phyloP scores from a whole-genome alignment of 1,140 invertebrate genomes.

The Portunus trituberculatus region DNA sequence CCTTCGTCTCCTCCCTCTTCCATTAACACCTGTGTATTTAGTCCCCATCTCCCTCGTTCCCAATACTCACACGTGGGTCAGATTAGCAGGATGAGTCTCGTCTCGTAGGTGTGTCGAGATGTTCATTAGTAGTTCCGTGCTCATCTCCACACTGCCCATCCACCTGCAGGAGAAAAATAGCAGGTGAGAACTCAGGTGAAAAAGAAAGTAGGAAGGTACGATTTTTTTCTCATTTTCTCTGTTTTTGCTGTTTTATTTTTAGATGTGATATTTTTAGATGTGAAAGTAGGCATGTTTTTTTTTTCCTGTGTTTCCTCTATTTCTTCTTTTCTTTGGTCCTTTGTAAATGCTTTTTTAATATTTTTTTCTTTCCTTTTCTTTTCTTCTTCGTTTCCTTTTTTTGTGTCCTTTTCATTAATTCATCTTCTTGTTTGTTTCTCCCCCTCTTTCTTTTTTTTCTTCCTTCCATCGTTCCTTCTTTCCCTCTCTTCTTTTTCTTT shows the following conservation, averaged over 20 bases:
- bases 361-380: not conserved
- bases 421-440: not conserved
- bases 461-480: not conserved
- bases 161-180: not conserved
- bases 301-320: not conserved
- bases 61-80: constrained; percentile 46
- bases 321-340: not conserved
- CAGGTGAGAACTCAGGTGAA: not conserved
- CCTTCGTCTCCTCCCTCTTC: not conserved
- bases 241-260: no score
- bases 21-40: no score
- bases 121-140: not conserved
- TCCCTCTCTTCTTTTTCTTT: not conserved
- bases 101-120: not conserved
- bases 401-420: not conserved
- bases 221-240: not conserved
- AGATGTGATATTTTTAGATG: no score
- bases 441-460: not conserved
- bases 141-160: constrained; percentile 13
- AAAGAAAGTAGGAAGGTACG: no score
- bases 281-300: no score
- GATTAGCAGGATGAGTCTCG: not conserved
- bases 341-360: not conserved
- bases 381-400: not conserved
- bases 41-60: not conserved